Percentiles rank a stretch among this genome's conserved stretches.
These are phyloP conservation scores for Heliconius charithonia DNA, from an alignment of 2,888 invertebrate species.

Conservation along the genomic window DNA sequence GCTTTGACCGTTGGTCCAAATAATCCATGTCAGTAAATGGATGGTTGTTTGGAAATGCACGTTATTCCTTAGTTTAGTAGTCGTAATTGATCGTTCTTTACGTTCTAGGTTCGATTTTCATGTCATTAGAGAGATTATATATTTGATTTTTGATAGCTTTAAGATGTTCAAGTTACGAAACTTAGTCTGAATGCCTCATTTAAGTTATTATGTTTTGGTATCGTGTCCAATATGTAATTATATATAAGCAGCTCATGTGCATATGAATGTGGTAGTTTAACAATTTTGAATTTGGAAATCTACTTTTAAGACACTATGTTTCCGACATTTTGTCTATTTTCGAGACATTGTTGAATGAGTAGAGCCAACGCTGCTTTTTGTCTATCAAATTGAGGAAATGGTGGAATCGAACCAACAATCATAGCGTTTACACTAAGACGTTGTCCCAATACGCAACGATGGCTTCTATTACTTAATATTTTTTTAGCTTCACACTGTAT, in stretches of 20 bases:
- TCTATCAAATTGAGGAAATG: too few relatives aligned
- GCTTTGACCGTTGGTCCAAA: constrained; percentile 8
- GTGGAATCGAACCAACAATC: neutral
- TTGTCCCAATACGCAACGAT: neutral
- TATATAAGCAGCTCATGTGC: neutral
- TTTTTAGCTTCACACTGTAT: neutral
- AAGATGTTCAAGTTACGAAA: neutral
- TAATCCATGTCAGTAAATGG: constrained; percentile 1
- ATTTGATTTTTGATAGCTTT: neutral
- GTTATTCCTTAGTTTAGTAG: neutral
- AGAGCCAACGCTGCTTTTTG: neutral
- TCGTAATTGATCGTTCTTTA: neutral
- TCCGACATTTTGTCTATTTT: neutral
- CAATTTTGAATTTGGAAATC: neutral
- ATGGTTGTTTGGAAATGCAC: neutral
- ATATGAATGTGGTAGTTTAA: too few relatives aligned
- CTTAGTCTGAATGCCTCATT: neutral
- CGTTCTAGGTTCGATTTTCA: too few relatives aligned
- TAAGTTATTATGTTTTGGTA: neutral
- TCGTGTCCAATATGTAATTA: neutral
- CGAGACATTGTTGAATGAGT: neutral
- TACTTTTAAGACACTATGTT: neutral
- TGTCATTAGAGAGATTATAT: neutral
- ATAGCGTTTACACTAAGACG: neutral
- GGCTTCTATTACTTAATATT: neutral